Evolutionary conservation across 2,888 invertebrate species (phyloP).

Genomic region (Phengaris alcon): DNA sequence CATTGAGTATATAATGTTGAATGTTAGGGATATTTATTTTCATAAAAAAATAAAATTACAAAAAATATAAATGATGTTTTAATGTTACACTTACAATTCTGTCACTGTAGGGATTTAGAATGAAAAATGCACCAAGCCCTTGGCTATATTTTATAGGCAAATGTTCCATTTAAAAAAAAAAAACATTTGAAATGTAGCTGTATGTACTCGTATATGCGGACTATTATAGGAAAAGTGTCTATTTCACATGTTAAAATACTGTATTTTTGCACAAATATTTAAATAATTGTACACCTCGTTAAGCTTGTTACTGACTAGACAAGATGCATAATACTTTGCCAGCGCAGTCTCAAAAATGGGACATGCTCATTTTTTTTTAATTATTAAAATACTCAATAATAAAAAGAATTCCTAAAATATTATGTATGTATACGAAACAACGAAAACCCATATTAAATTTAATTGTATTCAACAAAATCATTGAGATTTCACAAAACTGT

Average conservation of each 20-base stretch:
- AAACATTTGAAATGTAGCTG: neutral
- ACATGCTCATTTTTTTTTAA: neutral
- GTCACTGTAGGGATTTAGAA: neutral
- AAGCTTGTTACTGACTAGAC: neutral
- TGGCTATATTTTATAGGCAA: constrained; percentile 22
- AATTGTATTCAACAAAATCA: constrained; percentile 1
- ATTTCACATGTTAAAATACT: neutral
- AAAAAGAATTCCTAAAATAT: neutral
- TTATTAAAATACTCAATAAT: neutral
- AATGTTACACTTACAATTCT: constrained; percentile 13
- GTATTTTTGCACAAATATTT: constrained; percentile 22
- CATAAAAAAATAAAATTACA: constrained; percentile 24
- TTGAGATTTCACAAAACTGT: neutral
- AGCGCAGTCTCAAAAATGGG: neutral
- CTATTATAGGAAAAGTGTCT: neutral
- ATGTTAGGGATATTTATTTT: constrained; percentile 27
- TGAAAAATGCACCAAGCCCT: constrained; percentile 10
- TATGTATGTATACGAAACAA: neutral
- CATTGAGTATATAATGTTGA: constrained; percentile 8
- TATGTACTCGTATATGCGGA: neutral
- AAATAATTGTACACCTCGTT: constrained; percentile 1
- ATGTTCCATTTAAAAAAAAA: neutral
- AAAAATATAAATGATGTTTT: constrained; percentile 14
- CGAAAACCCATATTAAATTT: neutral
- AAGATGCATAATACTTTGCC: neutral